A percentile compares a stretch with the other conserved stretches of the same genome.
Evolutionary conservation across 2,113 vertebrate species (phyloP).

Genomic region (Hemiprocne comata): DNA sequence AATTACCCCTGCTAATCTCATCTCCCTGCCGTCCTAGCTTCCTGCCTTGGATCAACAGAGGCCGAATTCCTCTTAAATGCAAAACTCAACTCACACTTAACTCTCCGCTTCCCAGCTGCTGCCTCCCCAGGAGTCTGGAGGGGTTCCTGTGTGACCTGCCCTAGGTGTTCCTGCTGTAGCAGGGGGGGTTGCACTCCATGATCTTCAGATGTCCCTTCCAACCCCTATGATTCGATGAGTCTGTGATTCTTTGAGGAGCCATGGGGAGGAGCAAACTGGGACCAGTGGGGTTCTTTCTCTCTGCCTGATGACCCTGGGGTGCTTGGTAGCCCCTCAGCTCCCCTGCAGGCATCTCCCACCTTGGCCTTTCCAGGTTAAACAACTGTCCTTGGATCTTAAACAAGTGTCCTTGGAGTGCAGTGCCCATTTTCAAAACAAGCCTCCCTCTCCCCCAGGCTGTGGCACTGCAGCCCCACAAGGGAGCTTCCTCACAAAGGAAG

Average conservation of each 20-base stretch:
- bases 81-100: neutral
- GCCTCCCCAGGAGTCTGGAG: neutral
- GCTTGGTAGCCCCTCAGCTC: rapidly evolving
- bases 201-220: no score
- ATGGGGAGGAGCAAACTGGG: neutral
- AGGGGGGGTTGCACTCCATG: no score
- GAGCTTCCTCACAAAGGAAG: neutral
- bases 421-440: neutral
- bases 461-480: rapidly evolving
- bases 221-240: no score
- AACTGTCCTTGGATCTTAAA: no score
- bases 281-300: neutral
- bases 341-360: neutral
- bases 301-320: rapidly evolving
- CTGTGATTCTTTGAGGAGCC: no score
- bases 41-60: conserved; percentile 60
- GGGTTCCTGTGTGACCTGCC: no score
- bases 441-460: neutral
- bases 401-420: no score
- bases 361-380: neutral
- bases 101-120: neutral
- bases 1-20: conserved; percentile 52
- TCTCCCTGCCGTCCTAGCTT: neutral
- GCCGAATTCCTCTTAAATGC: conserved; percentile 37
- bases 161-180: no score